Percentiles rank a stretch among this genome's conserved stretches.
Evolutionary conservation across 1,140 invertebrate genomes (phyloP).

Genomic region (Lordiphosa clarofinis): DNA sequence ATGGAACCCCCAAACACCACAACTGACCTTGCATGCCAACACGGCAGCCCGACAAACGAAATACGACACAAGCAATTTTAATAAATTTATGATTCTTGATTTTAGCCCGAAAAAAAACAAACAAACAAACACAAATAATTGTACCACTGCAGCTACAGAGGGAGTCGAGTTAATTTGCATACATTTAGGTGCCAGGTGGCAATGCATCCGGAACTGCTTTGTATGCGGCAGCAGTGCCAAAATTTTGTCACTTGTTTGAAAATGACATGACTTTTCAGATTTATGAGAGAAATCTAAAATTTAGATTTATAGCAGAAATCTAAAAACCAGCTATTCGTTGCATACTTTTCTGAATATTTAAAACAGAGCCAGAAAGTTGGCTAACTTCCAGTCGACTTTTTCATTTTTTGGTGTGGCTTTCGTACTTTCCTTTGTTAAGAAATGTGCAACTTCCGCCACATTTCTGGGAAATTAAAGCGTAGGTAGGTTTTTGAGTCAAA

Average conservation of each 20-base stretch:
- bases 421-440: no score
- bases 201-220: slow-evolving; percentile 17
- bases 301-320: neutral
- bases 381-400: no score
- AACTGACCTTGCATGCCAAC: slow-evolving; percentile 38
- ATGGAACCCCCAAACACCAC: slow-evolving; percentile 10
- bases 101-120: slow-evolving; percentile 29
- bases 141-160: slow-evolving; percentile 20
- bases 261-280: neutral
- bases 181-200: slow-evolving; percentile 8
- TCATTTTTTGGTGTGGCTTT: no score
- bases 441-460: no score
- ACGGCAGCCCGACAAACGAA: slow-evolving; percentile 16
- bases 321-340: neutral
- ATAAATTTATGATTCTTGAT: slow-evolving; percentile 59
- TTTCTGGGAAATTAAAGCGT: no score
- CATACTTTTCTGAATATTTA: no score
- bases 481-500: no score
- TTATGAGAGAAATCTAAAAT: neutral
- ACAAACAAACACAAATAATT: slow-evolving; percentile 18
- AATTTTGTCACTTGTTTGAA: neutral
- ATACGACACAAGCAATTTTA: slow-evolving; percentile 42
- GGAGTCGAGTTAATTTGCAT: slow-evolving; percentile 54
- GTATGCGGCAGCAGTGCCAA: slow-evolving; percentile 18
- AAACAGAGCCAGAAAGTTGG: no score